Evolutionary conservation across 2,113 vertebrate genomes (phyloP).

Genomic region (Nycticebus coucang): DNA sequence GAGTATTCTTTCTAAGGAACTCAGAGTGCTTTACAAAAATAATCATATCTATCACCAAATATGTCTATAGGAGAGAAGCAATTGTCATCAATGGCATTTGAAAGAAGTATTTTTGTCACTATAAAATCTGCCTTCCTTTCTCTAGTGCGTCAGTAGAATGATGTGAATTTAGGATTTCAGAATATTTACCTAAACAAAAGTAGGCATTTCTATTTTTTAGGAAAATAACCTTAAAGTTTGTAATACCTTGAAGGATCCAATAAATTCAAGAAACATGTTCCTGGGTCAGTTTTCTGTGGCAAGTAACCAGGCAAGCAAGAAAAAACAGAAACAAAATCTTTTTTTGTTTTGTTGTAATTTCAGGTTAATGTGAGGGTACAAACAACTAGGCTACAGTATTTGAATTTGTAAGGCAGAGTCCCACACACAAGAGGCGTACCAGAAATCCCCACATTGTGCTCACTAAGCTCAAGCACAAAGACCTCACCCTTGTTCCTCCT

Average conservation of each 20-base stretch:
- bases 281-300: not conserved
- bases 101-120: not conserved
- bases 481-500: too few species aligned
- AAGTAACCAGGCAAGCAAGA: not conserved
- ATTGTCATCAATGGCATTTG: conserved; percentile 21
- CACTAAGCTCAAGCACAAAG: too few species aligned
- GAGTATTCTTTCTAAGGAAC: conserved; percentile 54
- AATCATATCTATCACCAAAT: conserved; percentile 13
- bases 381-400: too few species aligned
- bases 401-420: too few species aligned
- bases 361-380: too few species aligned
- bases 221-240: not conserved
- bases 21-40: conserved; percentile 1
- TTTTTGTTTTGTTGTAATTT: too few species aligned
- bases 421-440: too few species aligned
- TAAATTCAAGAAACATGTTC: not conserved
- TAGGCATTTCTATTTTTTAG: not conserved
- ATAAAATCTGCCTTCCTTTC: not conserved
- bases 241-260: not conserved
- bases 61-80: conserved; percentile 50
- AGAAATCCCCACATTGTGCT: too few species aligned
- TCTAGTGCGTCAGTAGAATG: not conserved
- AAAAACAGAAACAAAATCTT: too few species aligned
- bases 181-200: not conserved
- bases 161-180: not conserved